Evolutionary conservation across 2,888 invertebrate species (phyloP).

Genomic region (Drosophila koepferae): DNA sequence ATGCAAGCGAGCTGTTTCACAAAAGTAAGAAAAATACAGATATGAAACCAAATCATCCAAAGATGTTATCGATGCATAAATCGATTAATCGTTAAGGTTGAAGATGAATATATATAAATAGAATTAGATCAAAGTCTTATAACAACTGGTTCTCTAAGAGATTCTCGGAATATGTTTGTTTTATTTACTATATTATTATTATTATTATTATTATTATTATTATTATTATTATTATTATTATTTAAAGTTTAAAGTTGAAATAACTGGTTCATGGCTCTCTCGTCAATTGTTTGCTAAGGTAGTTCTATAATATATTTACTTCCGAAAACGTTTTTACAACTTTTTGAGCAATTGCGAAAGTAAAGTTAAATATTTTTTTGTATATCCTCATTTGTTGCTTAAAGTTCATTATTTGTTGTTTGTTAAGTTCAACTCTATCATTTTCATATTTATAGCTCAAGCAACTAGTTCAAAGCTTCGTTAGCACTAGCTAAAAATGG

Average conservation of each 20-base stretch:
- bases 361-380: too few species aligned
- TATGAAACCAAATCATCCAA: neutral
- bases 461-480: neutral
- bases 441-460: neutral
- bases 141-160: neutral
- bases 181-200: neutral
- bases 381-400: too few species aligned
- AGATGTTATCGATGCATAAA: neutral
- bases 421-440: too few species aligned
- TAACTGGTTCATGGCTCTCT: neutral
- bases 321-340: too few species aligned
- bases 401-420: too few species aligned
- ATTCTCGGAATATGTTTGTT: neutral
- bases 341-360: too few species aligned
- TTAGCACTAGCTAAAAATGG: neutral
- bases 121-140: too few species aligned
- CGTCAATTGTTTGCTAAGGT: neutral
- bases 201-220: neutral
- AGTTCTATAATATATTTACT: neutral
- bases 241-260: too few species aligned
- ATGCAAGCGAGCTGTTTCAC: slow-evolving; percentile 3
- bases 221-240: neutral
- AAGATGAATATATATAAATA: neutral
- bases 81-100: neutral
- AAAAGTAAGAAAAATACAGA: neutral